Evolutionary conservation across 2,888 invertebrate genomes (phyloP).

Genomic region (Polymixis lichenea): DNA sequence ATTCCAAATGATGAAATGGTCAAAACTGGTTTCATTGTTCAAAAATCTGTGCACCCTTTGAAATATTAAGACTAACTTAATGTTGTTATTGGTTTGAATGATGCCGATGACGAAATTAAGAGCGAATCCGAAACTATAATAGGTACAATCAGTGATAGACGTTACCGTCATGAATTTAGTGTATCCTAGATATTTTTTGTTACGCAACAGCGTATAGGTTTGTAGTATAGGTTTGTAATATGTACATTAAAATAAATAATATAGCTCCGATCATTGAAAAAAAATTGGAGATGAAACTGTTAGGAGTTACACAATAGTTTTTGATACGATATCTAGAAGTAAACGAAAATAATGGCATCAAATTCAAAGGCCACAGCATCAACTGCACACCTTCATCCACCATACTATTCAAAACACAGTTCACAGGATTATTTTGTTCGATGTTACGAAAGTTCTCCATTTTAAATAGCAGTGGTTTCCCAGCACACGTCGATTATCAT

Average conservation of each 20-base stretch:
- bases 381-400: conserved; percentile 23
- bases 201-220: neutral
- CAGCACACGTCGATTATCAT: neutral
- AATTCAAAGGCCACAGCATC: conserved; percentile 22
- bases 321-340: conserved; percentile 16
- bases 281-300: neutral
- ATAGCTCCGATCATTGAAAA: neutral
- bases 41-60: conserved; percentile 2
- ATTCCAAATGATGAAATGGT: too few relatives aligned
- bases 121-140: neutral
- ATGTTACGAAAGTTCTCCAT: neutral
- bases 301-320: conserved; percentile 9
- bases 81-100: neutral
- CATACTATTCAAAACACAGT: neutral
- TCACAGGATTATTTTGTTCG: neutral
- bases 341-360: neutral
- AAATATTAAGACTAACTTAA: conserved; percentile 13
- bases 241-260: neutral
- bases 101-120: conserved; percentile 7
- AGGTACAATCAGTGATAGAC: neutral
- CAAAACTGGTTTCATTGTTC: too few relatives aligned
- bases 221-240: neutral
- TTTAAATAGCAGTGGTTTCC: neutral
- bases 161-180: neutral
- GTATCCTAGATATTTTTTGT: neutral